Conservation (phyloP, 2,888 invertebrate genomes). For the Apotomis capreana region DNA sequence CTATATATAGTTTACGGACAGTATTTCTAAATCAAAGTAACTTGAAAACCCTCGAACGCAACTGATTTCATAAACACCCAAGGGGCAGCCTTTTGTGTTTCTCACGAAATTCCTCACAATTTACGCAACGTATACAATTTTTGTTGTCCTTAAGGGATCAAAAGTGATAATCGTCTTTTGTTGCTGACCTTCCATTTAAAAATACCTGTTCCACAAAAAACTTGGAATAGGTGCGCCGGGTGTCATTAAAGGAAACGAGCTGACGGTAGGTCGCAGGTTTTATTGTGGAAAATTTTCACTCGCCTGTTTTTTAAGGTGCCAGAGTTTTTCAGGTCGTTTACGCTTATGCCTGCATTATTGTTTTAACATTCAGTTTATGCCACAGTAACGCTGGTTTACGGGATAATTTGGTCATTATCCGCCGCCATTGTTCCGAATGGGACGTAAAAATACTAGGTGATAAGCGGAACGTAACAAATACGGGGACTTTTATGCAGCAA, state of each 20-base stretch:
- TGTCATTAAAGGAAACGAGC: slow-evolving; percentile 40
- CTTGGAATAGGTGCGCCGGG: slow-evolving; percentile 37
- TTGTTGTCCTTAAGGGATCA: slow-evolving; percentile 31
- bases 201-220: slow-evolving; percentile 40
- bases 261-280: slow-evolving; percentile 28
- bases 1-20: not conserved
- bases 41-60: not conserved
- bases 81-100: not conserved
- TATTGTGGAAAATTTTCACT: slow-evolving; percentile 40
- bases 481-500: not conserved
- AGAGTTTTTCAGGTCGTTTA: slow-evolving; percentile 27
- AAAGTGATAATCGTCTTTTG: slow-evolving; percentile 41
- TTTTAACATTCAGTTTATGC: slow-evolving; percentile 38
- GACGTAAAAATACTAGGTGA: slow-evolving; percentile 7
- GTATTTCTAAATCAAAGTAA: not conserved
- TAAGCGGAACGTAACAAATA: slow-evolving; percentile 13
- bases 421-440: slow-evolving; percentile 18
- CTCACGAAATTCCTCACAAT: not conserved
- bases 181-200: slow-evolving; percentile 39
- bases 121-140: slow-evolving; percentile 11
- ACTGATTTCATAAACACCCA: not conserved
- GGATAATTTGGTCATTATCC: slow-evolving; percentile 27
- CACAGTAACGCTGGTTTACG: slow-evolving; percentile 29
- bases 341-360: slow-evolving; percentile 34
- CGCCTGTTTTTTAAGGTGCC: slow-evolving; percentile 22